Base-by-base conservation (phyloP, 2,113 vertebrate species). In the Strix uralensis region DNA sequence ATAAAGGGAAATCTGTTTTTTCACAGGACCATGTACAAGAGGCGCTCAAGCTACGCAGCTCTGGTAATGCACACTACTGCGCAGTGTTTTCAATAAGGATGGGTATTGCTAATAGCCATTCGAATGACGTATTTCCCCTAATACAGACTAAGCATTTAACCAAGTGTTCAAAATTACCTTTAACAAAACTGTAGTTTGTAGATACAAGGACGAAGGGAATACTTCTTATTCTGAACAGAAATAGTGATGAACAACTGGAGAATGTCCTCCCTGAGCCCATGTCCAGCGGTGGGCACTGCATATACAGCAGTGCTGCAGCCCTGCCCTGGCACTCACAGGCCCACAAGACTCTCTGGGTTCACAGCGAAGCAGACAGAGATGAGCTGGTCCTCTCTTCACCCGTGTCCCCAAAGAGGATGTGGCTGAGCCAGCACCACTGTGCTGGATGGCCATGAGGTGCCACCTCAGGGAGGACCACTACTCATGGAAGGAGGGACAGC, bases 281-380 rank as follows among this genome's bases (percentile, higher is more conserved):
- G 4, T 12, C 16, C 46, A 14, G 40, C 8, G 46, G 38, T 63
- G 67, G 42, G 15, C 38, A 22, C 18, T 40, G 21, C 57, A 9
- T 3, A 10, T 0, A 1, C 3, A 9, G 5, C 4, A 23, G 26
- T 10, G 57, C 15, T 63, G 44, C 27, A n/a, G 54, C 51, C 46
- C 13, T 21, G 17, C 69, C 49, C 65, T 15, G 70, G 46, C 47
- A 19, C 44, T 73, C 6, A 1, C 15, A 18, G 65, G 54, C 54
- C 54, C 32, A 3, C 30, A 9, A 34, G 22, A 1, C 26, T 86
- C 34, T 54, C 34, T 54, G 66, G 38, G 49, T 9, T 73, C 59
- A 38, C 32, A 69, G 38, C 5, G 1, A 59, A 86, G 34, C 38
- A 69, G 27, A 51, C 38, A 69, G 27, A 51, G 26, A 25, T 17